phyloP scores from a whole-genome alignment of 2,113 vertebrate species.

The Chloebia gouldiae region DNA sequence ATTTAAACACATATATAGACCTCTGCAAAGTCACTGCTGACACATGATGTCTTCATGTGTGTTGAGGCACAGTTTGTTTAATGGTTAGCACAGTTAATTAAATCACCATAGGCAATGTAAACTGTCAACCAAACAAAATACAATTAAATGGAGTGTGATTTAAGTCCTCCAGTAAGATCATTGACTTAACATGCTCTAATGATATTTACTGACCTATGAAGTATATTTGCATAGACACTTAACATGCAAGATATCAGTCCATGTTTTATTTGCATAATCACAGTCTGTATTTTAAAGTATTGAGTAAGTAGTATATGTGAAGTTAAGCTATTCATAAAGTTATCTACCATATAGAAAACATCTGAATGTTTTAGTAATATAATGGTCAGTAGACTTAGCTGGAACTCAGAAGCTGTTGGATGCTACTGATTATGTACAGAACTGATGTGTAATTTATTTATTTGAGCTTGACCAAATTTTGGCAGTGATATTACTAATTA shows the following conservation, averaged over 20 bases:
- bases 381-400: not conserved
- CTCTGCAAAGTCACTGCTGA: not conserved
- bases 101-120: not conserved
- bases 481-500: not conserved
- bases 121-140: conserved; percentile 11
- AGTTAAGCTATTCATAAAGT: not conserved
- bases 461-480: not conserved
- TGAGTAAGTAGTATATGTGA: not conserved
- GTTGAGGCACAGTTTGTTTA: conserved; percentile 13
- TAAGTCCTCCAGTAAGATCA: not conserved
- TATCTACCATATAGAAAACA: not conserved
- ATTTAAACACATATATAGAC: not conserved
- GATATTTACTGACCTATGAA: not conserved
- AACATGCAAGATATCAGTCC: not conserved
- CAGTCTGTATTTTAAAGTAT: not conserved
- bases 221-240: not conserved
- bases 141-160: not conserved
- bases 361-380: not conserved
- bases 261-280: not conserved
- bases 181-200: not conserved
- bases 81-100: conserved; percentile 29
- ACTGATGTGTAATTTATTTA: not conserved
- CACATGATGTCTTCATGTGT: not conserved
- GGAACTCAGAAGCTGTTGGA: not conserved
- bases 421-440: not conserved